Base-by-base conservation (phyloP, 2,113 vertebrate genomes). In the Mixornis gularis region DNA sequence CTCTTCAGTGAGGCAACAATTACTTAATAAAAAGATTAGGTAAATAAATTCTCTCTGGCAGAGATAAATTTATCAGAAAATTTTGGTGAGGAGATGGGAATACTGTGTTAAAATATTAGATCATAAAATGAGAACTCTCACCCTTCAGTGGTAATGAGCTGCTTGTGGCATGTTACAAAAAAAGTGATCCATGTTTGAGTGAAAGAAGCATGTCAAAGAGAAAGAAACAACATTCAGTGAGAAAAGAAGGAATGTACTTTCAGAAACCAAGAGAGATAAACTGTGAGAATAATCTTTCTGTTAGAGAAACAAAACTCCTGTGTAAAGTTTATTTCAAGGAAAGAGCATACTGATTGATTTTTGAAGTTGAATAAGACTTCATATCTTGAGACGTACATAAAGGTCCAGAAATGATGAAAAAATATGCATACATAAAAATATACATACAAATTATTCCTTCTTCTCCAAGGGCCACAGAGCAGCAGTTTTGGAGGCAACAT, bases 81-180 rank as follows among this genome's bases (percentile, higher is more conserved):
- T 87, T 82, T 85, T 65, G 38, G 29, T n/a, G 36, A 94, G 71
- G 81, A 92, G 92, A 93, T 93, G 92, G 78, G 62, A 82, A 79
- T 87, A 94, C 29, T 46, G 10, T 80, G 30, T 40, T 38, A 18
- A 89, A 87, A 70, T 87, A 79, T 20, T 15, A 51, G 24, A 65
- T 56, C 52, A 79, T 82, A 89, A 96, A 96, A 87, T 63, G 84
- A 91, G 90, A 95, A 82, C 40, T 92, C 70, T 94, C 6, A 0
- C 77, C 88, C 70, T 94, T 92, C 84, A 89, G 51, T 77, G 24
- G 36, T 95, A 92, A 96, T 77, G 74, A 93, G 73, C 49, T 90
- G 84, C 93, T 94, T 76, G 91, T 92, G 86, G 63, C 70, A 85
- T 66, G 87, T 96, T 89, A 70, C 73, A 89, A 15, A 72, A 81